Evolutionary conservation across 1,140 invertebrate genomes (phyloP), one percentile per base, ranked within the genome.

Genomic region (Heliconius hewitsoni): DNA sequence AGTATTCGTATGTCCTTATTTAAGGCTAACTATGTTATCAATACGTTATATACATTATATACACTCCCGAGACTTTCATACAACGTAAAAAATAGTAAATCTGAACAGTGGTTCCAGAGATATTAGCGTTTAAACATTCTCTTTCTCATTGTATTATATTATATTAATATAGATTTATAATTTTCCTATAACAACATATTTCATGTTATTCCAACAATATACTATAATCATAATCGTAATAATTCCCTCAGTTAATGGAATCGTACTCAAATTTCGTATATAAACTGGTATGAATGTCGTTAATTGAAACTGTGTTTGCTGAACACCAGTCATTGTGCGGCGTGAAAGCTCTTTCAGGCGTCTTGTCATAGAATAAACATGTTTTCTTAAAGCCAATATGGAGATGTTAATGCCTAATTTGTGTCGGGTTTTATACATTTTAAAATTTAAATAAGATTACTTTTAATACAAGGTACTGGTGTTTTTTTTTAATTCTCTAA

Each of bases 271-370:
- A 70, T 77, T 77, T 42, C 75, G 55, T 52, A 52, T 39, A 57
- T 50, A 50, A 73, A 52, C 73, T 37, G 55, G 27, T 76, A 78
- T 83, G 85, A 86, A 87, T 88, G 84, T 82, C 84, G 82, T 86
- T 91, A 91, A 91, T 91, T 90, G 87, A 87, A 90, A 89, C 88
- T 86, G 87, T 90, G 87, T 91, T 91, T 91, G 88, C 88, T 87
- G 81, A 89, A 90, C 90, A 85, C 85, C 84, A 84, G 83, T 84
- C 86, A 90, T 90, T 91, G 89, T 90, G 85, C 76, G 84, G 79
- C 80, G 81, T 86, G 83, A 87, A 87, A 87, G 85, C 86, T 80
- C 82, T 78, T 78, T 82, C 73, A 77, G 76, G 73, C 83, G 66
- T 82, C 82, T 83, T 81, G 77, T 34, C 86, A 86, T 77, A 86